phyloP scores from a whole-genome alignment of 2,888 invertebrate species.

The Agonopterix alstromeriana region DNA sequence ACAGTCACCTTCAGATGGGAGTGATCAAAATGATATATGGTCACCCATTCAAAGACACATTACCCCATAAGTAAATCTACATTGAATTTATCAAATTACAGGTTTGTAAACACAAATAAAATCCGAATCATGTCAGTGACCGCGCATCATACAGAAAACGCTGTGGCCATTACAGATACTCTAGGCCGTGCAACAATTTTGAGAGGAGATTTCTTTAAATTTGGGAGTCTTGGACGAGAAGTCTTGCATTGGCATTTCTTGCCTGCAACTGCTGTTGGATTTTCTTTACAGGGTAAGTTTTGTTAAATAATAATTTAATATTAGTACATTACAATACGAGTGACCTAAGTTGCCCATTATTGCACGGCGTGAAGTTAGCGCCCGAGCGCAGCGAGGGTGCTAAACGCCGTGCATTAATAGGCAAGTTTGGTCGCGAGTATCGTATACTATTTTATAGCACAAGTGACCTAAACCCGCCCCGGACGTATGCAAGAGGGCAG shows the following conservation, averaged over 20 bases:
- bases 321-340: no score
- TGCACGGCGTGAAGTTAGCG: no score
- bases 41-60: not conserved
- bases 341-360: no score
- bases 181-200: constrained; percentile 51
- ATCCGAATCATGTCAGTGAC: constrained; percentile 51
- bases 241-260: constrained; percentile 66
- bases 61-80: not conserved
- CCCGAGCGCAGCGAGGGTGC: no score
- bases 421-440: no score
- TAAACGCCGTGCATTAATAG: no score
- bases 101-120: constrained; percentile 40
- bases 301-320: no score
- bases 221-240: constrained; percentile 41
- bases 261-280: constrained; percentile 50
- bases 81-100: constrained; percentile 23
- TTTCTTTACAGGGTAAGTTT: constrained; percentile 53
- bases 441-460: no score
- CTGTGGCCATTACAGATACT: constrained; percentile 54
- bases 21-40: no score
- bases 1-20: no score
- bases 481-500: no score
- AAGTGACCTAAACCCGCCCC: no score
- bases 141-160: constrained; percentile 46
- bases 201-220: constrained; percentile 49